These are phyloP conservation scores for Holothuria scabra DNA, from an alignment of 53 echinoderm and acorn worm genomes.

Conservation along the genomic window DNA sequence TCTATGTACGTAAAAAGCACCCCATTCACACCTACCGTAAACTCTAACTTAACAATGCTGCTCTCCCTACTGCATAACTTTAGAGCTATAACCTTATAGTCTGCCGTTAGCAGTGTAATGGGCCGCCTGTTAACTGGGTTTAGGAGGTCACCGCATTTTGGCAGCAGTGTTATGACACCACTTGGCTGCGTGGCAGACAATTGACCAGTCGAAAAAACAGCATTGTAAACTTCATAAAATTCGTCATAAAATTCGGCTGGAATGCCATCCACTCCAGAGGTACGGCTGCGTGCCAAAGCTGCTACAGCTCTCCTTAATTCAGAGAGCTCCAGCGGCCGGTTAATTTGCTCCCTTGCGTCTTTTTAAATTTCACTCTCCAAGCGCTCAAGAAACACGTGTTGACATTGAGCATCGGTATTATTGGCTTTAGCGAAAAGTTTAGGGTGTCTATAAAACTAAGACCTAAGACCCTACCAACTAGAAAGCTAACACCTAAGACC, in stretches of 20 bases:
- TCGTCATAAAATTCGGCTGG: constrained; percentile 50
- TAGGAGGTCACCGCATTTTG: constrained; percentile 55
- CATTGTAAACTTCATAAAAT: constrained; percentile 42
- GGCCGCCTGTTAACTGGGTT: constrained; percentile 60
- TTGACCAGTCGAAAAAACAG: neutral
- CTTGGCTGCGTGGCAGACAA: constrained; percentile 38
- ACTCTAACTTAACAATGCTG: too few relatives aligned
- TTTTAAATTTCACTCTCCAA: neutral
- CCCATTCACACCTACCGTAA: too few relatives aligned
- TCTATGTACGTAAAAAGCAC: too few relatives aligned
- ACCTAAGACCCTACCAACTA: too few relatives aligned
- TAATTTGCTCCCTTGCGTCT: neutral
- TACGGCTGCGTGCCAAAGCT: constrained; percentile 10
- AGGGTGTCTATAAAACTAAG: too few relatives aligned
- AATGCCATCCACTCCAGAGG: constrained; percentile 57
- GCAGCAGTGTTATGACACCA: constrained; percentile 60
- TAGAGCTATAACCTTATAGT: constrained; percentile 73
- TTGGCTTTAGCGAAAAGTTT: neutral
- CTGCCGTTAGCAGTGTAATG: constrained; percentile 53
- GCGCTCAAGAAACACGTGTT: constrained; percentile 17
- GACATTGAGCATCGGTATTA: neutral
- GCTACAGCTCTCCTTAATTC: neutral
- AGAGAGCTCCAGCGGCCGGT: neutral
- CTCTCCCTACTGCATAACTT: constrained; percentile 41
- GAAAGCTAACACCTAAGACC: too few relatives aligned